Evolutionary conservation across 2,113 vertebrate genomes (phyloP), one percentile per base, ranked within the genome.

Genomic region (Thamnophis sirtalis): DNA sequence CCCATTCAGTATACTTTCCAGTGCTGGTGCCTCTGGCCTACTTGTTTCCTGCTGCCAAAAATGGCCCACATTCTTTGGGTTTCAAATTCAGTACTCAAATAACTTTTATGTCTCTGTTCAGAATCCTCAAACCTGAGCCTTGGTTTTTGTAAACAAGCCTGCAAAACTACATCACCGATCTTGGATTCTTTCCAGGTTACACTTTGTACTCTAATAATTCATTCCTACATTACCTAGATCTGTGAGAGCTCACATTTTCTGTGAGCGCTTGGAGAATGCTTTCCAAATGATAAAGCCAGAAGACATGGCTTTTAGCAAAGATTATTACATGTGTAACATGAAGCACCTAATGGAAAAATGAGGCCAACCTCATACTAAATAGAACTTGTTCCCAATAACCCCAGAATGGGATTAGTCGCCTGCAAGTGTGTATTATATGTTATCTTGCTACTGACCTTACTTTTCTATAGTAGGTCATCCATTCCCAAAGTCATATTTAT

Each of bases 181-280:
- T 89, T 95, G 87, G 89, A 91, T 90, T 91, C 10, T 80, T 54
- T 95, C 89, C 73, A 48, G 5, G 11, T 91, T 92, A 58, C 88
- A 87, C 49, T 92, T 58, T 89, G 19, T 92, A 68, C 58, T 94
- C 55, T 68, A 88, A 87, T 95, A 93, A 88, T 80, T 51, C 11
- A 85, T 91, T 93, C 0, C 7, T 92, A 90, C 84, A 60, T 28
- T 56, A 92, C 53, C 90, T 94, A 38, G 93, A 68, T 92, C 80
- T 49, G 91, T 58, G 15, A 48, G 17, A 51, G 55, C 88, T 88
- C 86, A 43, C 33, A 80, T 80, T 80, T 80, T 92, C 80, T 49
- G 90, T 63, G 9, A 48, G 17, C n/a, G 33, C 87, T 88, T 80
- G 88, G 54, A 89, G 56, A 92, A 91, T 28, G 86, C 13, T 43